Evolutionary conservation across 2,113 vertebrate genomes (phyloP).

Genomic region (Cnemophilus loriae): DNA sequence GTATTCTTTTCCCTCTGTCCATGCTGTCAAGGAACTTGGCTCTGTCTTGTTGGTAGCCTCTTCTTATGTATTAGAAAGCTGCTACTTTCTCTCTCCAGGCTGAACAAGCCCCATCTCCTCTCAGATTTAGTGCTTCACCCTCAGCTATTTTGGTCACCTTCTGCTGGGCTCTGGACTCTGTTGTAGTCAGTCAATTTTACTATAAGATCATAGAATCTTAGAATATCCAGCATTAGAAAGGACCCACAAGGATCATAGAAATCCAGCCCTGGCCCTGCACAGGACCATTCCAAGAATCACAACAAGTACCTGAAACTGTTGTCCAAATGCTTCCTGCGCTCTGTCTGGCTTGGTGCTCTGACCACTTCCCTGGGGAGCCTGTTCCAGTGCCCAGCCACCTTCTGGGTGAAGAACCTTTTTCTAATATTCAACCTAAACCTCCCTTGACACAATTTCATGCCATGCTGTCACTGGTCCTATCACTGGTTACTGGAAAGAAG

Average conservation of each 20-base stretch:
- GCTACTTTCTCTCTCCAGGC: background rate
- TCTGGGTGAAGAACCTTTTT: background rate
- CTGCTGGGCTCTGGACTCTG: background rate
- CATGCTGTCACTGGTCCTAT: background rate
- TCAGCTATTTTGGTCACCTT: background rate
- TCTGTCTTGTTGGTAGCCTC: background rate
- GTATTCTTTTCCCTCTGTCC: background rate
- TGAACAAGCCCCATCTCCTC: background rate
- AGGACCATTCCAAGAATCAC: background rate
- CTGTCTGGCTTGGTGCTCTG: background rate
- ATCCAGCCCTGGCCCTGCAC: background rate
- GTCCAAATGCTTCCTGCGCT: background rate
- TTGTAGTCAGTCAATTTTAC: background rate
- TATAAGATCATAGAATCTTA: background rate
- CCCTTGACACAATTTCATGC: background rate
- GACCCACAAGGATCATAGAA: background rate
- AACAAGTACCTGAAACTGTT: background rate
- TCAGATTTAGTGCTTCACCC: background rate
- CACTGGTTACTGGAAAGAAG: background rate
- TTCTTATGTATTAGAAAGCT: background rate
- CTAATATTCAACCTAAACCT: background rate
- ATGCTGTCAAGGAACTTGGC: background rate
- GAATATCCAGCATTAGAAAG: background rate
- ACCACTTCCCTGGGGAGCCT: background rate
- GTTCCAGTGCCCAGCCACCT: background rate